Evolutionary conservation across 2,888 invertebrate genomes (phyloP).

Genomic region (Cloeon dipterum): DNA sequence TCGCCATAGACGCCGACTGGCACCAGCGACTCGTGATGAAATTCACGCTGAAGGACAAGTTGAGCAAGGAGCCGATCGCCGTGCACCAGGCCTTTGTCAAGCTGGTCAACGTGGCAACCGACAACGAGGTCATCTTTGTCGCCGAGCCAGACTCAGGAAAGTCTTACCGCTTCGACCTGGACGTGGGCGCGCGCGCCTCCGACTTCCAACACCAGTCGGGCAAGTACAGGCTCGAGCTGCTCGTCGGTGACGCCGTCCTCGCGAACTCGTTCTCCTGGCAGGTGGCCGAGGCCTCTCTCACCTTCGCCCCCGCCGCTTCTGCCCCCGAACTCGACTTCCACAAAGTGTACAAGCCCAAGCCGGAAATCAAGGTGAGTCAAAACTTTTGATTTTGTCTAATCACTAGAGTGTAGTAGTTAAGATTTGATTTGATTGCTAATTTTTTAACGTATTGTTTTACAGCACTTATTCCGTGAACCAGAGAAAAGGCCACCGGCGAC

Average conservation of each 20-base stretch:
- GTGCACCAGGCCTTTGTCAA: slow-evolving; percentile 78
- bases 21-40: slow-evolving; percentile 72
- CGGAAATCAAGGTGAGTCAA: slow-evolving; percentile 30
- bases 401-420: too few relatives aligned
- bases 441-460: slow-evolving; percentile 9
- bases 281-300: slow-evolving; percentile 52
- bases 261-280: slow-evolving; percentile 78
- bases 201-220: slow-evolving; percentile 60
- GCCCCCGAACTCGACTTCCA: slow-evolving; percentile 12
- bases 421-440: not conserved
- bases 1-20: slow-evolving; percentile 59
- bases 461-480: slow-evolving; percentile 76
- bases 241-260: slow-evolving; percentile 77
- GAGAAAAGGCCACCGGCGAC: slow-evolving; percentile 74
- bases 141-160: slow-evolving; percentile 63
- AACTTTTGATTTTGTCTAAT: too few relatives aligned
- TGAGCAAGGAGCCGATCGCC: slow-evolving; percentile 36
- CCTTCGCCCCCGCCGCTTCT: slow-evolving; percentile 31
- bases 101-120: slow-evolving; percentile 35
- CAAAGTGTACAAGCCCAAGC: slow-evolving; percentile 24
- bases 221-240: slow-evolving; percentile 53
- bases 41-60: slow-evolving; percentile 52
- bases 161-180: slow-evolving; percentile 77
- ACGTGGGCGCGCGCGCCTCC: slow-evolving; percentile 52
- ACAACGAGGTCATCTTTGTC: slow-evolving; percentile 80